Evolutionary conservation across 2,888 invertebrate species (phyloP), one percentile per base, ranked within the genome.

Genomic region (Liodrosophila aerea): DNA sequence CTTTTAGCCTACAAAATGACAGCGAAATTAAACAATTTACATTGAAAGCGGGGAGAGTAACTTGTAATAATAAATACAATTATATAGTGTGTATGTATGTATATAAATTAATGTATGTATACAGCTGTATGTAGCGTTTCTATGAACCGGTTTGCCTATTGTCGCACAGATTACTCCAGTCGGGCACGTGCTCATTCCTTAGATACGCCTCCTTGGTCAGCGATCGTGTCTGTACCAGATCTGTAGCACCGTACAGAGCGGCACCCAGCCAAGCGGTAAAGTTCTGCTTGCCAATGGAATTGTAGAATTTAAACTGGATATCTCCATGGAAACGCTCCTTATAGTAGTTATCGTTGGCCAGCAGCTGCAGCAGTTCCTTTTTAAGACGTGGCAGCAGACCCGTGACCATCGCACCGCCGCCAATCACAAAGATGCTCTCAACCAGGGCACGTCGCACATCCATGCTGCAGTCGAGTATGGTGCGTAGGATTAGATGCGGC

Each of bases 231-330:
- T 92, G 92, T 29, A 96, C 90, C 60, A 94, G 92, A 84, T 95
- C 95, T 1, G 95, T 94, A 30, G 94, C 93, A 40, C 95, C 95
- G 87, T 95, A 94, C 69, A 96, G 93, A 7, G 95, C 93, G 51
- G 94, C 95, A 88, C 98, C 98, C 22, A 96, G 91, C 98, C 98
- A 98, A 33, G 95, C 94, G 8, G 93, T 93, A 86, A 94, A 94
- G 91, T 97, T 98, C 54, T 93, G 93, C 87, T 95, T 94, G 29
- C 95, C 93, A 11, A 97, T 96, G 31, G 95, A 92, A 2, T 91
- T 89, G 90, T 97, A 97, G 89, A 98, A 96, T 90, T 94, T 95
- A 87, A 98, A 94, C 18, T 91, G 91, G 52, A 92, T 50, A 8
- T 86, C 69, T 4, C 85, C 75, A 36, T 86, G 85, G 8, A 95